Percentiles rank a stretch among this genome's conserved stretches.
Conservation (phyloP, 1,140 invertebrate genomes). For the Ooceraea biroi region DNA sequence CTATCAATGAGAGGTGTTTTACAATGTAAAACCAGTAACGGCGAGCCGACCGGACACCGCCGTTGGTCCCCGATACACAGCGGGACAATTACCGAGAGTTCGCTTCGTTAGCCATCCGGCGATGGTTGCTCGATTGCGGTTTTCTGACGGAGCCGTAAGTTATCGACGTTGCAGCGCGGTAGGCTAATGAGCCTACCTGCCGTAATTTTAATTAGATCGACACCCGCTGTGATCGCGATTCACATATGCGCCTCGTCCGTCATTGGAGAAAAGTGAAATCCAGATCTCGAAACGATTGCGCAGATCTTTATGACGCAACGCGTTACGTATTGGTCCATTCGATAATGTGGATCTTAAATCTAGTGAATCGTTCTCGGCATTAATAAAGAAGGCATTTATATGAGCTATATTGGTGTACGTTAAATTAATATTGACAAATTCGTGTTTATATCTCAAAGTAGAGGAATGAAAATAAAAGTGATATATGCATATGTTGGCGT, state of each 20-base stretch:
- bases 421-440: slow-evolving; percentile 18
- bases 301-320: slow-evolving; percentile 29
- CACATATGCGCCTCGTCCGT: slow-evolving; percentile 49
- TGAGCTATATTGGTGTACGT: neutral
- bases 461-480: too few species aligned
- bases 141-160: slow-evolving; percentile 51
- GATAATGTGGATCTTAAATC: neutral
- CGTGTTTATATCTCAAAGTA: slow-evolving; percentile 1
- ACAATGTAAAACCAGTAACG: slow-evolving; percentile 78
- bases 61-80: slow-evolving; percentile 64
- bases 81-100: slow-evolving; percentile 73
- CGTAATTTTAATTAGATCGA: slow-evolving; percentile 76
- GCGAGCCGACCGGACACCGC: slow-evolving; percentile 43
- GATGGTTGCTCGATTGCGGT: slow-evolving; percentile 45
- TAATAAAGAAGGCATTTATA: neutral
- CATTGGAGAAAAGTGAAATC: slow-evolving; percentile 38
- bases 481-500: slow-evolving; percentile 21
- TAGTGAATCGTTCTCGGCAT: neutral
- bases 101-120: slow-evolving; percentile 52
- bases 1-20: slow-evolving; percentile 80
- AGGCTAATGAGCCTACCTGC: slow-evolving; percentile 45
- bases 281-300: slow-evolving; percentile 34
- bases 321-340: slow-evolving; percentile 3
- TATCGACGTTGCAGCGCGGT: slow-evolving; percentile 31
- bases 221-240: slow-evolving; percentile 67